Conservation (phyloP, 2,888 invertebrate species). For the Eupelmus urozonus region DNA sequence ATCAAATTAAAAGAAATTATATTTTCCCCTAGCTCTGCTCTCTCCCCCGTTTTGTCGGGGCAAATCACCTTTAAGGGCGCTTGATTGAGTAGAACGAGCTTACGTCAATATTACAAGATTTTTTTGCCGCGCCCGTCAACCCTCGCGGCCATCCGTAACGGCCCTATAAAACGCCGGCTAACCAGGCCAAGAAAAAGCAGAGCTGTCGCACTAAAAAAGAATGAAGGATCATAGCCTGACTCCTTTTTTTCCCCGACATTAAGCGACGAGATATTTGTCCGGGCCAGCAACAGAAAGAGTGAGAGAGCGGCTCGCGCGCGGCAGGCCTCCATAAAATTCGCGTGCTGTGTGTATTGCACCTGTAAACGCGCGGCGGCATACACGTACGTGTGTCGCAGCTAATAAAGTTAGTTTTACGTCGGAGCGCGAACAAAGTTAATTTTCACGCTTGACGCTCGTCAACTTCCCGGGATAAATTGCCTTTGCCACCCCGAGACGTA, state of each 20-base stretch:
- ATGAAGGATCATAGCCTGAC: background rate
- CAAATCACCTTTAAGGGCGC: too few relatives aligned
- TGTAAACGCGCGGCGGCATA: conserved; percentile 37
- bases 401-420: conserved; percentile 65
- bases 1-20: too few relatives aligned
- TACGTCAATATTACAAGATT: too few relatives aligned
- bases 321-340: conserved; percentile 36
- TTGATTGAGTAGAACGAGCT: too few relatives aligned
- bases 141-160: too few relatives aligned
- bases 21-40: too few relatives aligned
- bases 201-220: background rate
- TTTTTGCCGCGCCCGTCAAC: too few relatives aligned
- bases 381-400: conserved; percentile 49
- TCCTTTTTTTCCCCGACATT: background rate
- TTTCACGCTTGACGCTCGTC: conserved; percentile 60
- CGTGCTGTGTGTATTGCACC: conserved; percentile 15
- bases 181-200: too few relatives aligned
- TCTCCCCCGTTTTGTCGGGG: too few relatives aligned
- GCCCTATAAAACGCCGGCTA: too few relatives aligned
- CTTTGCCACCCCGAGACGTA: conserved; percentile 16
- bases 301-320: background rate
- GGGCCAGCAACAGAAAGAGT: background rate
- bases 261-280: conserved; percentile 46
- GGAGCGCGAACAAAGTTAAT: conserved; percentile 64
- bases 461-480: conserved; percentile 52